Base-by-base conservation (phyloP, 2,888 invertebrate species). In the Punctoribates punctum region DNA sequence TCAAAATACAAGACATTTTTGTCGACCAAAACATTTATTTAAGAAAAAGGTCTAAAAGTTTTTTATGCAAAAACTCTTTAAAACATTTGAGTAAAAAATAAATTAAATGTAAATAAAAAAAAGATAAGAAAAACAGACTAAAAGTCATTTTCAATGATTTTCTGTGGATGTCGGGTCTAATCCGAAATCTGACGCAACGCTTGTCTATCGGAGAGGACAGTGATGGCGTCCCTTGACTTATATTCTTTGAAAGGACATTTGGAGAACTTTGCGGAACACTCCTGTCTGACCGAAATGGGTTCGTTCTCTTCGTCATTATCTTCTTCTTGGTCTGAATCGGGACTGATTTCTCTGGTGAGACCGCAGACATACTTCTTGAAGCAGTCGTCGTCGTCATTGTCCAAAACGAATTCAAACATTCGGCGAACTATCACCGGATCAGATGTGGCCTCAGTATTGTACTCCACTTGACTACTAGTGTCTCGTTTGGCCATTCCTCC, bases 301-400 rank as follows among this genome's bases (percentile, higher is more conserved):
- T 67, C 67, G 38, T 67, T 67, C 1, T 67, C 38, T 17, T 67
- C 67, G 5, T 2, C 17, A 13, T 17, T 15, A 9, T 13, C 4
- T 13, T 25, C n/a, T 1, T 38, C 25, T 17, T 20, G 3, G 34
- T 1, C 38, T 6, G 29, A n/a, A 0, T 67, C 3, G 4, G 38
- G 6, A 67, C 11, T 67, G 67, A n/a, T 38, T 9, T 25, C 6
- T 13, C 34, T 67, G 13, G 25, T 67, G 1, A 38, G 34, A 34
- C 9, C 67, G 38, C 67, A 67, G n/a, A 38, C 11, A n/a, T n/a
- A 67, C 38, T 67, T 67, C 46, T 73, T 51, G 51, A 73, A 73
- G 20, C 73, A 73, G 23, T 73, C 73, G 20, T 51, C 25, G 51
- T 25, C 15, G 23, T 48, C 73, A 20, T 73, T 29, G 17, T 51